Conservation (phyloP, 2,888 invertebrate genomes). For the Caradrina clavipalpis region DNA sequence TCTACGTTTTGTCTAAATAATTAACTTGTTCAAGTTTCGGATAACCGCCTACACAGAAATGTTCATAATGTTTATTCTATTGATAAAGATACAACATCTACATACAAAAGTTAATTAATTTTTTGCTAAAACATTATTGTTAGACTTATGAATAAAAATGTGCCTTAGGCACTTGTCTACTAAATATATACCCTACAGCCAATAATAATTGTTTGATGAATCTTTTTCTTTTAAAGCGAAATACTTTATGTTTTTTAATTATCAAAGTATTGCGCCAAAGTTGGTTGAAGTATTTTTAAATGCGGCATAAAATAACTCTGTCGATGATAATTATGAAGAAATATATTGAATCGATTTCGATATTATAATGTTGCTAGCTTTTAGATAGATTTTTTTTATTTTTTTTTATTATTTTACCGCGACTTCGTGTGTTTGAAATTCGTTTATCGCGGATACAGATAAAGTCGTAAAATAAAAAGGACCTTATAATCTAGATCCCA, state of each 20-base stretch:
- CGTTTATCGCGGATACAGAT: background rate
- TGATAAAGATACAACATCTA: background rate
- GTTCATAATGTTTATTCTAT: background rate
- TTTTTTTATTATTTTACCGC: too few relatives aligned
- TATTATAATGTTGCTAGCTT: background rate
- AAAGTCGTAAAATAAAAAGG: background rate
- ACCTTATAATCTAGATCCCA: background rate
- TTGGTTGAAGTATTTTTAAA: background rate
- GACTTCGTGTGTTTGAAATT: background rate
- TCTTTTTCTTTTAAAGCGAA: too few relatives aligned
- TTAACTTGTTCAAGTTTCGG: conserved; percentile 24
- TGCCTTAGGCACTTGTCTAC: background rate
- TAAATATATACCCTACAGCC: background rate
- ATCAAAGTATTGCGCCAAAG: background rate
- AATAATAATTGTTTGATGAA: background rate
- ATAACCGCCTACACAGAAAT: background rate
- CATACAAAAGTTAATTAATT: background rate
- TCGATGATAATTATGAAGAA: background rate
- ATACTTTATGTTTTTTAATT: background rate
- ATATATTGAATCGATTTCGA: background rate
- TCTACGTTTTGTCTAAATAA: conserved; percentile 27
- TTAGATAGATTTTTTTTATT: too few relatives aligned
- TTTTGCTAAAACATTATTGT: background rate
- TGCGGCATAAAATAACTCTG: background rate
- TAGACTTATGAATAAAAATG: background rate